phyloP scores from a whole-genome alignment of 2,888 invertebrate species.

The Penaeus monodon region DNA sequence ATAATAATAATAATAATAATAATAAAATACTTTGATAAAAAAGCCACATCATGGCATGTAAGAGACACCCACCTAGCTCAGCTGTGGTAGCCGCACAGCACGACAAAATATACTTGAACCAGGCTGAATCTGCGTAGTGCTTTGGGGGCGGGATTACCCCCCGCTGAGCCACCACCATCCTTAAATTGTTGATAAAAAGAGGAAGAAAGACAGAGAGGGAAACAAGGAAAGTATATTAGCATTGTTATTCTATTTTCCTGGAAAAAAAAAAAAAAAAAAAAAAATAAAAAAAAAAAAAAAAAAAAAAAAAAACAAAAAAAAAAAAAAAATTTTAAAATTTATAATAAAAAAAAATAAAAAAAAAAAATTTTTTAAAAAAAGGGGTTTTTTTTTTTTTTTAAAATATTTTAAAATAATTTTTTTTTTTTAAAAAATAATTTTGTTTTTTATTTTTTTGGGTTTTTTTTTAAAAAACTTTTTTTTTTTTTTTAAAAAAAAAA shows the following conservation, averaged over 20 bases:
- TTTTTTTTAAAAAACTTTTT: too few relatives aligned
- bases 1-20: not conserved
- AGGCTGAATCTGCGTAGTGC: conserved; percentile 63
- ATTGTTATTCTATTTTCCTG: not conserved
- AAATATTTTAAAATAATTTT: too few relatives aligned
- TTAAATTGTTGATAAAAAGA: not conserved
- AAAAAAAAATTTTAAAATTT: too few relatives aligned
- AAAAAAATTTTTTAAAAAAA: too few relatives aligned
- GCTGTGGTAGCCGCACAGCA: conserved; percentile 65
- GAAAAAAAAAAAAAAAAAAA: too few relatives aligned
- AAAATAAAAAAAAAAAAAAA: too few relatives aligned
- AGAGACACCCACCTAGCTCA: conserved; percentile 58
- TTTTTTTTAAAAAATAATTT: too few relatives aligned
- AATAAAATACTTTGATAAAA: not conserved
- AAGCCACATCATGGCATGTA: not conserved
- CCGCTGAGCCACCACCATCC: conserved; percentile 65
- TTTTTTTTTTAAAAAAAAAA: too few relatives aligned
- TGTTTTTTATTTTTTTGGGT: too few relatives aligned
- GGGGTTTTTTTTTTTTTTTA: too few relatives aligned
- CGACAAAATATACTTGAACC: conserved; percentile 65
- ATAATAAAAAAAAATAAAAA: too few relatives aligned
- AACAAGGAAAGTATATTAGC: not conserved
- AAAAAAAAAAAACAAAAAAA: too few relatives aligned
- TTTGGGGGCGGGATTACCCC: conserved; percentile 61
- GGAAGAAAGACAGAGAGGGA: not conserved